Evolutionary conservation across 2,888 invertebrate species (phyloP).

Genomic region (Latrodectus elegans): DNA sequence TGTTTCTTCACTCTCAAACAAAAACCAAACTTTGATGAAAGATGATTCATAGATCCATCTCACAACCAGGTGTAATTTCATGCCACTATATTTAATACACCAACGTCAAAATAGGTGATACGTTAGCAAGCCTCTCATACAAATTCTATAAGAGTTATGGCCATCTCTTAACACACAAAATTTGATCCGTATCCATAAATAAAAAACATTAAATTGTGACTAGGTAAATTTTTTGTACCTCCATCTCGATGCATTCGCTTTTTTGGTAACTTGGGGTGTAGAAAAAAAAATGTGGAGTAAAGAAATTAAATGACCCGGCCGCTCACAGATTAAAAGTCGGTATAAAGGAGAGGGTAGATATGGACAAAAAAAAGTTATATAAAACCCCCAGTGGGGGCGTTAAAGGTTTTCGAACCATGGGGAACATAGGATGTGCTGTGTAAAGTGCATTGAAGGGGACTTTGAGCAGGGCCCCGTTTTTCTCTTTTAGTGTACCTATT

Average conservation of each 20-base stretch:
- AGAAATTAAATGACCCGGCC: slow-evolving; percentile 60
- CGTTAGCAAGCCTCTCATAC: too few species aligned
- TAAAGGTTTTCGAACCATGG: slow-evolving; percentile 39
- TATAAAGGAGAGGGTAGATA: slow-evolving; percentile 38
- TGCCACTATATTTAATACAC: too few species aligned
- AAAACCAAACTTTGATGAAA: too few species aligned
- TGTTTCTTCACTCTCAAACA: too few species aligned
- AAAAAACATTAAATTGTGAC: background rate
- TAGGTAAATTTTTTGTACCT: slow-evolving; percentile 10
- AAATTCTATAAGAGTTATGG: too few species aligned
- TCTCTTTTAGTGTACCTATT: slow-evolving; percentile 22
- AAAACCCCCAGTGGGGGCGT: slow-evolving; percentile 54
- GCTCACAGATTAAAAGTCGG: slow-evolving; percentile 60
- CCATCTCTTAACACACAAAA: too few species aligned
- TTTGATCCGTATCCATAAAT: background rate
- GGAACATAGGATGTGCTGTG: slow-evolving; percentile 47
- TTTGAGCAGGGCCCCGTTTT: slow-evolving; percentile 19
- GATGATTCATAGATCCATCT: too few species aligned
- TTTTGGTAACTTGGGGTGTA: background rate
- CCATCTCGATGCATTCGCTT: slow-evolving; percentile 22
- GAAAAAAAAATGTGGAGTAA: background rate
- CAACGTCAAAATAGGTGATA: too few species aligned
- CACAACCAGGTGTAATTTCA: too few species aligned
- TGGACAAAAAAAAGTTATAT: slow-evolving; percentile 34
- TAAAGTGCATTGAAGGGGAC: slow-evolving; percentile 65